phyloP scores from a whole-genome alignment of 2,797 vertebrate genomes.

The Enteromius afrohamiltoni region DNA sequence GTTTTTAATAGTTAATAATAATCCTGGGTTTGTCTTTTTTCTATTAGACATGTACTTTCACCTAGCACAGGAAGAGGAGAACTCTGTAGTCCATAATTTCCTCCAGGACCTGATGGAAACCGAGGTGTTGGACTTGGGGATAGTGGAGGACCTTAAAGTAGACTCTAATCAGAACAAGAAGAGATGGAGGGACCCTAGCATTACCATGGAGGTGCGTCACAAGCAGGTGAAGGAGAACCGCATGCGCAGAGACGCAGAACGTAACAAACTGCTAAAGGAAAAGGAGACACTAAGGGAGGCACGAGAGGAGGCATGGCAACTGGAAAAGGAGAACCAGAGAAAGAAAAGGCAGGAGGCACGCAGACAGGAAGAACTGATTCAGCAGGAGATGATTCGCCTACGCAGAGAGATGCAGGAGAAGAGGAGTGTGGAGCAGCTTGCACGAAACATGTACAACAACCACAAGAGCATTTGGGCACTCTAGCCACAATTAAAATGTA shows the following conservation, averaged over 20 bases:
- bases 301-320: conserved; percentile 77
- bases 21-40: not conserved
- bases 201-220: conserved; percentile 92
- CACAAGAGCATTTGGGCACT: not conserved
- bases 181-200: conserved; percentile 76
- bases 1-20: not conserved
- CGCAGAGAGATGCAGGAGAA: conserved; percentile 84
- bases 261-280: conserved; percentile 76
- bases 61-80: conserved; percentile 85
- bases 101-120: conserved; percentile 88
- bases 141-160: conserved; percentile 75
- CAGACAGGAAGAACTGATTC: conserved; percentile 84
- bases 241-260: conserved; percentile 77
- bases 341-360: conserved; percentile 77
- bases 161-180: conserved; percentile 71
- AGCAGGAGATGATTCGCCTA: conserved; percentile 87
- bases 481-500: not conserved
- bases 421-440: conserved; percentile 74
- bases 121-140: conserved; percentile 77
- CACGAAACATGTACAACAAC: conserved; percentile 78
- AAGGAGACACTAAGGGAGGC: conserved; percentile 72
- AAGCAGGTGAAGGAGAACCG: conserved; percentile 91
- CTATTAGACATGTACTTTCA: conserved; percentile 83
- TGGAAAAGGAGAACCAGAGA: conserved; percentile 75
- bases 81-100: conserved; percentile 77